Evolutionary conservation across 2,888 invertebrate species (phyloP).

Genomic region (Rhingia rostrata): DNA sequence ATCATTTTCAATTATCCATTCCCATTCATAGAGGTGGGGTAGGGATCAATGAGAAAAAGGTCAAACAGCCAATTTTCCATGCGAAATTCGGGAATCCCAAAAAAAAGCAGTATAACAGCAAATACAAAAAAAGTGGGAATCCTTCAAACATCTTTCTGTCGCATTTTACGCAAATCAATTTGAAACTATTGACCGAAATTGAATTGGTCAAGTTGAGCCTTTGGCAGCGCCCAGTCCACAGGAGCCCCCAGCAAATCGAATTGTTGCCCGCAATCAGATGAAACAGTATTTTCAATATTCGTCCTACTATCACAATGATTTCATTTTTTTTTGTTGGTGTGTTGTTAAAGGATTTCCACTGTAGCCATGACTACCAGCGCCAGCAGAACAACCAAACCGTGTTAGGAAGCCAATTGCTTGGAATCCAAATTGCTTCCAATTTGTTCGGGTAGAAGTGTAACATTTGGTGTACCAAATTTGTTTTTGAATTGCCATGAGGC

Average conservation of each 20-base stretch:
- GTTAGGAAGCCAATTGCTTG: conserved; percentile 62
- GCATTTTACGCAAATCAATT: conserved; percentile 70
- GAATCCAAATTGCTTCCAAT: conserved; percentile 61
- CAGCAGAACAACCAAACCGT: conserved; percentile 32
- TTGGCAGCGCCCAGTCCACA: not conserved
- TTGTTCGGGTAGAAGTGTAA: conserved; percentile 42
- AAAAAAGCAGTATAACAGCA: not conserved
- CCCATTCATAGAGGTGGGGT: conserved; percentile 9
- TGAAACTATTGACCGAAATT: conserved; percentile 70
- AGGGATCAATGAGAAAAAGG: conserved; percentile 28
- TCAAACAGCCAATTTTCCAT: conserved; percentile 53
- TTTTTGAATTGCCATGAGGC: conserved; percentile 37
- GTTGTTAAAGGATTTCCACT: conserved; percentile 10
- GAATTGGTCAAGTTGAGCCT: conserved; percentile 64
- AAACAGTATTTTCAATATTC: conserved; percentile 68
- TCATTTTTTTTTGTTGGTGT: conserved; percentile 5
- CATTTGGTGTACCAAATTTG: conserved; percentile 44
- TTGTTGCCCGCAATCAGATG: conserved; percentile 54
- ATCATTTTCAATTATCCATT: conserved; percentile 61
- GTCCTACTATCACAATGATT: conserved; percentile 8
- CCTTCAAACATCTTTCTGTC: conserved; percentile 61
- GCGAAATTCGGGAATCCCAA: conserved; percentile 10
- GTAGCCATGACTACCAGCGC: not conserved
- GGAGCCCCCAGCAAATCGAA: conserved; percentile 60
- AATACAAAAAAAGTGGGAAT: conserved; percentile 17